Percentiles rank a stretch among this genome's conserved stretches.
These are phyloP conservation scores for Torymus aiolomorphi DNA, from an alignment of 2,888 invertebrate species.

Conservation along the genomic window DNA sequence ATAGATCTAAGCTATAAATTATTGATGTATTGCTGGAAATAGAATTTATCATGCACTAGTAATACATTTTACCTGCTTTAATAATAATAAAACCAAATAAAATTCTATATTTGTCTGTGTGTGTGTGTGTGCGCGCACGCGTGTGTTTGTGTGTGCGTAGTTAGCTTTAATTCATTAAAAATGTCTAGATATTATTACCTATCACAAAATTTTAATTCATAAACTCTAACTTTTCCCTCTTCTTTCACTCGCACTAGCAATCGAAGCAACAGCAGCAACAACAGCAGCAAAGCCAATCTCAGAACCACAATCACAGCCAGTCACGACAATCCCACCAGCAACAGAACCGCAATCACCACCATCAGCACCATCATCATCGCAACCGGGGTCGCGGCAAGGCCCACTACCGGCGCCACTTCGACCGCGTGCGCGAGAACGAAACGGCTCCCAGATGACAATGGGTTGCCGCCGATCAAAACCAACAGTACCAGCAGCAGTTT, in stretches of 20 bases:
- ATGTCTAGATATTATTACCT: no score
- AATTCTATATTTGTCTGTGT: no score
- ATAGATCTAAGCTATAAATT: no score
- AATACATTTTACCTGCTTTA: no score
- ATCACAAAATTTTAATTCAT: neutral
- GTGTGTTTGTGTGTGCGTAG: no score
- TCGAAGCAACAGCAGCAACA: constrained; percentile 61
- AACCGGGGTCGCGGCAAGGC: constrained; percentile 69
- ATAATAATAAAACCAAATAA: no score
- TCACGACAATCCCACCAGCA: constrained; percentile 67
- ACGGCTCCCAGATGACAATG: constrained; percentile 74
- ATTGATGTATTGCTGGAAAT: no score
- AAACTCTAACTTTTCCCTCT: neutral
- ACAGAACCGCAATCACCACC: constrained; percentile 63
- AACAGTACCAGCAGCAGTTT: constrained; percentile 21
- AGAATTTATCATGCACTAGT: no score
- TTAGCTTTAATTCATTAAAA: no score
- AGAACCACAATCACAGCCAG: constrained; percentile 63
- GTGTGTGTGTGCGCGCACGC: no score
- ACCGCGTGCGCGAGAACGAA: constrained; percentile 69
- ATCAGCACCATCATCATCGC: constrained; percentile 65
- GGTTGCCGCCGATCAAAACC: constrained; percentile 59
- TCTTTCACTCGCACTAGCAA: constrained; percentile 50
- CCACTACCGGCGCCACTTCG: constrained; percentile 69
- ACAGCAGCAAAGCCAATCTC: constrained; percentile 62